A percentile compares a stretch with the other conserved stretches of the same genome.
These are phyloP conservation scores for Willowsia nigromaculata DNA, from an alignment of 2,888 invertebrate genomes.

Conservation along the genomic window DNA sequence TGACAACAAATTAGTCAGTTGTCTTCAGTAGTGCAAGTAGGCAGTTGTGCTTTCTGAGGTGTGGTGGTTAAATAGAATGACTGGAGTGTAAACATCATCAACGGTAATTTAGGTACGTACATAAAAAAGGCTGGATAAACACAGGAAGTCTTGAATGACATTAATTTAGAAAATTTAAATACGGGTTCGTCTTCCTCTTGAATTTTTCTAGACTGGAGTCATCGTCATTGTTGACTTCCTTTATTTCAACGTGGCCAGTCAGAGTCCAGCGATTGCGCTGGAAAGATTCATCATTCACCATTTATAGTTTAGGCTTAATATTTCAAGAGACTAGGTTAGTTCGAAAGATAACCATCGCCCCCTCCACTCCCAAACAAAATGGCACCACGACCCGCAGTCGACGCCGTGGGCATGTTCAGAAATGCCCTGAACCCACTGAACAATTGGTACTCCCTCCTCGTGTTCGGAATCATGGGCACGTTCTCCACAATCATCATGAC, in stretches of 20 bases:
- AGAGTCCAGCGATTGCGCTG: slow-evolving; percentile 18
- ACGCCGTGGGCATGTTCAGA: slow-evolving; percentile 71
- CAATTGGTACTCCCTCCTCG: slow-evolving; percentile 74
- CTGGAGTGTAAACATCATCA: neutral
- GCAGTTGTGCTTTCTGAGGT: neutral
- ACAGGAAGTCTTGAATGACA: neutral
- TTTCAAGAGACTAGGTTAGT: slow-evolving; percentile 39
- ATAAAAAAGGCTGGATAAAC: neutral
- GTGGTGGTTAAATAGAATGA: neutral
- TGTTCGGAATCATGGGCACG: slow-evolving; percentile 76
- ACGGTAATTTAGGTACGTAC: neutral
- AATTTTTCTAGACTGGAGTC: neutral
- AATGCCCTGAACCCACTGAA: slow-evolving; percentile 73
- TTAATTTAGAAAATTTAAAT: neutral
- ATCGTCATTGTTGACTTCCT: neutral
- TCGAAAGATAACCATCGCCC: neutral
- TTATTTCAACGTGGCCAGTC: neutral
- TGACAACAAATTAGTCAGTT: neutral
- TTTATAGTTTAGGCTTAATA: slow-evolving; percentile 12
- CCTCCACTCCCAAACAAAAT: slow-evolving; percentile 22
- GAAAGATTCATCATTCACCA: neutral
- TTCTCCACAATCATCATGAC: slow-evolving; percentile 74
- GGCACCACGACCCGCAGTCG: slow-evolving; percentile 61
- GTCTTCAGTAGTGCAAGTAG: too few relatives aligned
- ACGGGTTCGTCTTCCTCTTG: neutral